Evolutionary conservation across 1,140 invertebrate species (phyloP).

Genomic region (Zaprionus taronus): DNA sequence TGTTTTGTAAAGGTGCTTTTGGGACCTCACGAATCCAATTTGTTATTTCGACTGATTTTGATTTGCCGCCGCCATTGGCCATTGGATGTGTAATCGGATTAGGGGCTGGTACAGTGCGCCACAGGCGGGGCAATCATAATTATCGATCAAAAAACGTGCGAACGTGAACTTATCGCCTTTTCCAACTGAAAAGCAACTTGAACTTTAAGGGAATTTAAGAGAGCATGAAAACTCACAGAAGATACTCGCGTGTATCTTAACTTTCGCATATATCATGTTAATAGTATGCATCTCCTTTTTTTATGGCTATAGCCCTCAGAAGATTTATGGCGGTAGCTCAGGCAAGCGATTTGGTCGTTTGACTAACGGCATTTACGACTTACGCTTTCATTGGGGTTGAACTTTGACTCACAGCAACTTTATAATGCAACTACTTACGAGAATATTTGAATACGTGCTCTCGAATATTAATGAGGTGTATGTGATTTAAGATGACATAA

Average conservation of each 20-base stretch:
- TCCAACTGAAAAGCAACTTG: background rate
- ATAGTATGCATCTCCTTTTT: slow-evolving; percentile 1
- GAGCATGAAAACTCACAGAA: background rate
- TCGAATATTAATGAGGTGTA: background rate
- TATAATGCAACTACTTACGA: background rate
- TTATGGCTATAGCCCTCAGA: slow-evolving; percentile 15
- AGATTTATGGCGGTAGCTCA: slow-evolving; percentile 17
- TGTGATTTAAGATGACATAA: background rate
- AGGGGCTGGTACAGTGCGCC: background rate
- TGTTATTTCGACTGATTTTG: slow-evolving; percentile 49
- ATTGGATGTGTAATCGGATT: slow-evolving; percentile 40
- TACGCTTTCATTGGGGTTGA: background rate
- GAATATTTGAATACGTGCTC: background rate
- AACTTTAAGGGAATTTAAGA: background rate
- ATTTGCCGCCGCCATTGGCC: slow-evolving; percentile 29
- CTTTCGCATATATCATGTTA: slow-evolving; percentile 1
- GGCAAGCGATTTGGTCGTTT: slow-evolving; percentile 14
- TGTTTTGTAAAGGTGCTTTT: slow-evolving; percentile 37
- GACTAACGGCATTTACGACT: slow-evolving; percentile 19
- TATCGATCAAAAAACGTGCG: slow-evolving; percentile 39
- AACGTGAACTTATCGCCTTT: background rate
- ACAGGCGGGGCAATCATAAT: slow-evolving; percentile 34
- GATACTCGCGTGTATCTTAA: background rate
- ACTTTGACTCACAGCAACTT: background rate
- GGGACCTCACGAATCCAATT: slow-evolving; percentile 38